Percentiles rank a stretch among this genome's conserved stretches.
phyloP scores from a whole-genome alignment of 2,113 vertebrate species.

The Apaloderma vittatum region DNA sequence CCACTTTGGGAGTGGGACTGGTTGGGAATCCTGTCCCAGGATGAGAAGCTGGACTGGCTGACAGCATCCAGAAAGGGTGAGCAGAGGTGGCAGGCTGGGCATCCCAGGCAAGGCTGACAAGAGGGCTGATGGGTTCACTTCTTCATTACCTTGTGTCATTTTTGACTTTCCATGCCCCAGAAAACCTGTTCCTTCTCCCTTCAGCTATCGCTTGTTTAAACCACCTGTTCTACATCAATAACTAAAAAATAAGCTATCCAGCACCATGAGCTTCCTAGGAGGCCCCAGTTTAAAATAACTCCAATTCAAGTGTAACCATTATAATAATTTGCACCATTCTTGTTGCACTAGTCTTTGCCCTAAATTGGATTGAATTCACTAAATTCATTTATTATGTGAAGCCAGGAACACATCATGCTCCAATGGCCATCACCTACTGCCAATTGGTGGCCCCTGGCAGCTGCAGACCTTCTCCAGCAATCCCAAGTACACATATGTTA shows the following conservation, averaged over 20 bases:
- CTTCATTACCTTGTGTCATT: background rate
- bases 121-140: background rate
- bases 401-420: background rate
- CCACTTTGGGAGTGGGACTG: too few relatives aligned
- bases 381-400: background rate
- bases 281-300: background rate
- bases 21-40: background rate
- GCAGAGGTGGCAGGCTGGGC: background rate
- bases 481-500: fast-evolving
- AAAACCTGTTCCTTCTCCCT: background rate
- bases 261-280: background rate
- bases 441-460: background rate
- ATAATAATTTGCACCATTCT: background rate
- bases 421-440: background rate
- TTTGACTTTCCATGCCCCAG: background rate
- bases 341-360: background rate
- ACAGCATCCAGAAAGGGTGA: background rate
- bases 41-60: background rate
- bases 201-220: background rate
- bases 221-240: background rate
- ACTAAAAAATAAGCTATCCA: background rate
- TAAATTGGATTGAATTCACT: background rate
- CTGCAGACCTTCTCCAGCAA: background rate
- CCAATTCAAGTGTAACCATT: background rate
- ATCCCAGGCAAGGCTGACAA: background rate